Conservation (phyloP, 2,888 invertebrate species). For the Parthenolecanium corni region DNA sequence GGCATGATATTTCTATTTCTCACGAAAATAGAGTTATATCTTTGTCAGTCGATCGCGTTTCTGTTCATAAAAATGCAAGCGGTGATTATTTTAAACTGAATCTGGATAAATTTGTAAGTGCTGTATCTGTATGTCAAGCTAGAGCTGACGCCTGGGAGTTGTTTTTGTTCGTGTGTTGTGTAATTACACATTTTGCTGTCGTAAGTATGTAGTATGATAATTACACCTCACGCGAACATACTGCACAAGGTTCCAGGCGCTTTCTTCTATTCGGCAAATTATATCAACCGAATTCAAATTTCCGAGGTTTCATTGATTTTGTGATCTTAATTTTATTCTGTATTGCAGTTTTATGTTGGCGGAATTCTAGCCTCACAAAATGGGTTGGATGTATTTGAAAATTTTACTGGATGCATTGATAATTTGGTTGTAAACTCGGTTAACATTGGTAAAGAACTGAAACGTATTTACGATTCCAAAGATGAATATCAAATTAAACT, state of each 20-base stretch:
- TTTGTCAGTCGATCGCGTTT: slow-evolving; percentile 90
- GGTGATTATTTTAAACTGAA: slow-evolving; percentile 85
- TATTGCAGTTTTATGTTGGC: slow-evolving; percentile 69
- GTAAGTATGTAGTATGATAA: too few species aligned
- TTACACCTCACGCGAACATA: too few species aligned
- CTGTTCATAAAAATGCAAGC: slow-evolving; percentile 68
- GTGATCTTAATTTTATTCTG: slow-evolving; percentile 16
- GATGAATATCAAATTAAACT: slow-evolving; percentile 48
- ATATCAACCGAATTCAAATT: neutral
- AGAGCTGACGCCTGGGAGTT: too few species aligned
- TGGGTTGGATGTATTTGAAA: slow-evolving; percentile 75
- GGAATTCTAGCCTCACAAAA: slow-evolving; percentile 85
- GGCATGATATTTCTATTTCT: slow-evolving; percentile 91
- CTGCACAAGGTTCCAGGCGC: too few species aligned
- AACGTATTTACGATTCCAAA: slow-evolving; percentile 54
- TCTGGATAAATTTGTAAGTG: slow-evolving; percentile 70
- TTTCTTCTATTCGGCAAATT: too few species aligned
- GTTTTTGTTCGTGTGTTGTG: too few species aligned
- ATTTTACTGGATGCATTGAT: slow-evolving; percentile 92
- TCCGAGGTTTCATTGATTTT: neutral
- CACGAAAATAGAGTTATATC: slow-evolving; percentile 69
- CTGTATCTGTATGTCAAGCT: neutral
- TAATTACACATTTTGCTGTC: too few species aligned
- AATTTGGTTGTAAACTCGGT: slow-evolving; percentile 85
- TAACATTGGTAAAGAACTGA: slow-evolving; percentile 68